Evolutionary conservation across 2,113 vertebrate genomes (phyloP), one percentile per base, ranked within the genome.

Genomic region (Malurus melanocephalus): DNA sequence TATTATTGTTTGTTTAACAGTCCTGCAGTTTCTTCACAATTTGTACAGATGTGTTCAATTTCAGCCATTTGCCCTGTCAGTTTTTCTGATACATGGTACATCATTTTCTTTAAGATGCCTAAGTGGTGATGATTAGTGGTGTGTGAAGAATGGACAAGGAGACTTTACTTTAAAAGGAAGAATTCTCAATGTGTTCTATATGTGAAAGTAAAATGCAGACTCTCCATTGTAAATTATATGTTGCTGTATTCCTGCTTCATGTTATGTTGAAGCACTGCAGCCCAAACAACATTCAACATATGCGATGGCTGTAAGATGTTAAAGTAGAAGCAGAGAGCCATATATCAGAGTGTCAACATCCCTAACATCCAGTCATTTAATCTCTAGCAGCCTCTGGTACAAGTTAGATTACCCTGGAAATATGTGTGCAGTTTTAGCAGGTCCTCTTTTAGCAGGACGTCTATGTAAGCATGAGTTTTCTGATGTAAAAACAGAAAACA

Each of bases 161-260:
- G 85, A 33, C 60, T 87, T 94, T 92, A 87, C 87, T 93, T 94
- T 92, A 94, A 94, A 95, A 92, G 92, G 91, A 93, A 94, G 68
- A 51, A 64, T 13, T 14, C 38, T 27, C 16, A 56, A 30, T 65
- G 30, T 59, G 38, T 62, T 84, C 42, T 90, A 46, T 72, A 76
- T 52, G 73, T 83, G 88, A 85, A 90, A 94, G 64, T n/a, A 51
- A 87, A 68, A 65, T 13, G 3, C 76, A 78, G 90, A 65, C 57
- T 74, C 35, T 55, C 2, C 28, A 55, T 30, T 84, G 52, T 93
- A 88, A 96, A 92, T 91, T 75, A 76, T 66, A 57, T 83, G 60
- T 87, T 73, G 73, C 87, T 76, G 45, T 51, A 42, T 32, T 94
- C 59, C 85, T 96, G 92, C 77, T 97, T 94, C 77, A 8, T 88